Percentiles rank a stretch among this genome's conserved stretches.
phyloP scores from a whole-genome alignment of 2,888 invertebrate genomes.

The Epirrhoe alternata region DNA sequence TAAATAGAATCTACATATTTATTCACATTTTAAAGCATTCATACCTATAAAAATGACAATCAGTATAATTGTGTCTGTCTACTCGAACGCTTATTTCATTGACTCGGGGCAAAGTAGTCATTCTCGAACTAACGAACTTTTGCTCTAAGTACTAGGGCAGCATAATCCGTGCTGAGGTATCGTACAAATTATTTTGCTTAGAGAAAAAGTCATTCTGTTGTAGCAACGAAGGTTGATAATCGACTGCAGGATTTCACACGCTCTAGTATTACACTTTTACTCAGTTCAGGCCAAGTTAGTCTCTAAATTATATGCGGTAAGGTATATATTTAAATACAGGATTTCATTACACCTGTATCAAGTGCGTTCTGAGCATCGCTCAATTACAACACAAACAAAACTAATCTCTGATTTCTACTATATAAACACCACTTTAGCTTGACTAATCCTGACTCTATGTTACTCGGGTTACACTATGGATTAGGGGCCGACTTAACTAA shows the following conservation, averaged over 20 bases:
- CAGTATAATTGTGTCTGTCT: too few relatives aligned
- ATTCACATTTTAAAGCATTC: too few relatives aligned
- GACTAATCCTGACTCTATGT: slow-evolving; percentile 24
- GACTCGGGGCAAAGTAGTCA: slow-evolving; percentile 24
- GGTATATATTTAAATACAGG: slow-evolving; percentile 12
- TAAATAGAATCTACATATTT: too few relatives aligned
- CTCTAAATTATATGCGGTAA: rapidly evolving
- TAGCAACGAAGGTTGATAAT: slow-evolving; percentile 3
- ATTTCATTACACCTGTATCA: slow-evolving; percentile 9
- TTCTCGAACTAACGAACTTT: slow-evolving; percentile 43
- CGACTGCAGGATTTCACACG: slow-evolving; percentile 5
- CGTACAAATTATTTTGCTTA: slow-evolving; percentile 3
- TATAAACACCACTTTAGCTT: slow-evolving; percentile 33
- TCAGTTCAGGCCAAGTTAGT: slow-evolving; percentile 8
- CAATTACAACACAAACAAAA: slow-evolving; percentile 34
- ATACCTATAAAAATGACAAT: too few relatives aligned
- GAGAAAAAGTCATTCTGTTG: slow-evolving; percentile 5
- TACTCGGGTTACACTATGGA: slow-evolving; percentile 33
- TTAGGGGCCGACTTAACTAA: slow-evolving; percentile 47
- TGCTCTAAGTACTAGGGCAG: slow-evolving; percentile 38
- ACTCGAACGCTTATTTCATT: neutral
- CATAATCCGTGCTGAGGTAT: slow-evolving; percentile 27
- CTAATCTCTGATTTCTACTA: slow-evolving; percentile 22
- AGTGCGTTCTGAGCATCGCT: slow-evolving; percentile 19
- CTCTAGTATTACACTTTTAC: neutral